A percentile compares a stretch with the other conserved stretches of the same genome.
phyloP scores from a whole-genome alignment of 2,888 invertebrate genomes.

The Patella caerulea region DNA sequence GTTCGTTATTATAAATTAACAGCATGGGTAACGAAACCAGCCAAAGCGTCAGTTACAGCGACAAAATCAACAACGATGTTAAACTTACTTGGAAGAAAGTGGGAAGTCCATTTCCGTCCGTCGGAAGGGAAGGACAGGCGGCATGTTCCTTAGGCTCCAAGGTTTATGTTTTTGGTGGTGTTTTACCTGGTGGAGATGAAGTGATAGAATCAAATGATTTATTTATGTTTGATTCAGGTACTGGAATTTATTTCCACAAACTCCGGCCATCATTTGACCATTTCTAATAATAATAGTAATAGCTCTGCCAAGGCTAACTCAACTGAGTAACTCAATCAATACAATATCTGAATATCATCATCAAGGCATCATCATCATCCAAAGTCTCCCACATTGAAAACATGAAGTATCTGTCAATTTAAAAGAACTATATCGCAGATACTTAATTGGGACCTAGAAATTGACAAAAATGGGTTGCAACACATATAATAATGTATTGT shows the following conservation, averaged over 20 bases:
- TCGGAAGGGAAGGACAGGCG: conserved; percentile 64
- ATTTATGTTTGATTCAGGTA: conserved; percentile 60
- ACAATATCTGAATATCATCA: no score
- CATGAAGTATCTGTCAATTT: no score
- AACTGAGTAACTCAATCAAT: no score
- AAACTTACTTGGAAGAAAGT: conserved; percentile 45
- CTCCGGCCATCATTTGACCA: no score
- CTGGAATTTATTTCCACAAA: background rate
- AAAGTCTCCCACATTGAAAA: no score
- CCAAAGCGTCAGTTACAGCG: conserved; percentile 25
- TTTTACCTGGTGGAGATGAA: conserved; percentile 54
- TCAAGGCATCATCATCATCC: no score
- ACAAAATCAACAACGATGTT: conserved; percentile 38
- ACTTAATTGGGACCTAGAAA: no score
- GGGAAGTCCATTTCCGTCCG: conserved; percentile 38
- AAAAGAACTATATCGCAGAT: no score
- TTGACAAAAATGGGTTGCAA: no score
- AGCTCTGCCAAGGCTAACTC: no score
- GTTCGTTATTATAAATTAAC: background rate
- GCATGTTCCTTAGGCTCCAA: conserved; percentile 52
- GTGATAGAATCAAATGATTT: conserved; percentile 63
- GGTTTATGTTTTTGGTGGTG: conserved; percentile 67
- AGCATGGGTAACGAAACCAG: conserved; percentile 42
- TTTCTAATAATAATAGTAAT: no score
- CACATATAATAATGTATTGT: no score